Base-by-base conservation (phyloP, 2,797 vertebrate species). In the Xyrichtys novacula region DNA sequence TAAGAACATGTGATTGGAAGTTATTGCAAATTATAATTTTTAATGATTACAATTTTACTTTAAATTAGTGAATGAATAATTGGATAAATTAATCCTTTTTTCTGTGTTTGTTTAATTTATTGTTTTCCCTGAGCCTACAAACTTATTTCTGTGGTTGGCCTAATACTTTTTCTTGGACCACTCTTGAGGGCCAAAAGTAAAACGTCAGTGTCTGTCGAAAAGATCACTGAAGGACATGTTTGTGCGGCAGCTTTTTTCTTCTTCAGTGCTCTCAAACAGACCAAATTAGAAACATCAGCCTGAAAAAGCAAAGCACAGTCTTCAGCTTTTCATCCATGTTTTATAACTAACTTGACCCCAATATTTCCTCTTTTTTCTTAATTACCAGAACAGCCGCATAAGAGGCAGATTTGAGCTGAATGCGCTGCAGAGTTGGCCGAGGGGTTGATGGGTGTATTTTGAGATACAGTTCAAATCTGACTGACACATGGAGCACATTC, bases 401-500 rank as follows among this genome's bases (percentile, higher is more conserved):
- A 29, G 11, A 63, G 23, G 0, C 59, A 56, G 25, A 55, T 72
- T 60, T 56, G 2, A 31, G 23, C 8, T 46, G 31, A 71, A 31
- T 42, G 8, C 15, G 26, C 38, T 32, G 16, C 48, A 55, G 28
- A 26, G 15, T 12, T 56, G 12, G 22, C 25, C 11, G 7, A 32
- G 3, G 2, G 17, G 40, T 32, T 63, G 26, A 4, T 25, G 26
- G 9, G 39, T 17, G n/a, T 62, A 61, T 59, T 71, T 50, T 57
- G 48, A 80, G 34, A 52, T 39, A 5, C 25, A 48, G 19, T n/a
- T n/a, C 31, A 54, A 61, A 59, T 78, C 60, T 71, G 29, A 55
- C 48, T 19, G 47, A 54, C 25, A 39, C 6, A 28, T 16, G 16
- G 44, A 25, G 25, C 40, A 38, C 63, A 14, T 39, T 75, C 64